A percentile compares a stretch with the other conserved stretches of the same genome.
Evolutionary conservation across 2,113 vertebrate species (phyloP).

Genomic region (Oreotrochilus melanogaster): DNA sequence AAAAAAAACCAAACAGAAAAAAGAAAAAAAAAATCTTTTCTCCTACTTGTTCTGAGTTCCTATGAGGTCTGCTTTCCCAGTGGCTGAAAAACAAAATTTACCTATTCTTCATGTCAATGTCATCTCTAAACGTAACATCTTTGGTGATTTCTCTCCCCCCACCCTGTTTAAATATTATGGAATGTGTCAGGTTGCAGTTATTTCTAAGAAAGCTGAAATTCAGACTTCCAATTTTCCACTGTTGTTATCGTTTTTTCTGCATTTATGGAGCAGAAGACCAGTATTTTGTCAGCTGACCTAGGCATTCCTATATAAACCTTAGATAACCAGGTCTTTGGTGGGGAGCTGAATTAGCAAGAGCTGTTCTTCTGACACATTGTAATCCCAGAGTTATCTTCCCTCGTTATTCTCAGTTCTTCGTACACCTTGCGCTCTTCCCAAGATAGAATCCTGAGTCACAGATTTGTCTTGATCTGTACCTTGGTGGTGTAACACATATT

Average conservation of each 20-base stretch:
- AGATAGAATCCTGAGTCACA: slow-evolving; percentile 81
- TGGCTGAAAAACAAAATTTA: slow-evolving; percentile 77
- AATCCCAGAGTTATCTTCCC: slow-evolving; percentile 80
- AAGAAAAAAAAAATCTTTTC: slow-evolving; percentile 13
- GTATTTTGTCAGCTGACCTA: slow-evolving; percentile 80
- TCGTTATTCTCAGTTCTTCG: slow-evolving; percentile 79
- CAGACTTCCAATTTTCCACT: slow-evolving; percentile 82
- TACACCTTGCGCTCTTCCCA: slow-evolving; percentile 79
- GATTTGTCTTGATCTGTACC: slow-evolving; percentile 80
- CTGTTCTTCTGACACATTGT: slow-evolving; percentile 80
- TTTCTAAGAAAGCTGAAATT: slow-evolving; percentile 82
- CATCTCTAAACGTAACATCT: slow-evolving; percentile 76
- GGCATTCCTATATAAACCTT: slow-evolving; percentile 80
- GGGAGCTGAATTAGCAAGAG: slow-evolving; percentile 71
- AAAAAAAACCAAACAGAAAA: slow-evolving; percentile 57
- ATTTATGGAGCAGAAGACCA: slow-evolving; percentile 79
- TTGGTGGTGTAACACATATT: slow-evolving; percentile 76
- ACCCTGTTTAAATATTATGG: slow-evolving; percentile 76
- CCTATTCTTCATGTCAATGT: slow-evolving; percentile 84
- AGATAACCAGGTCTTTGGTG: slow-evolving; percentile 77
- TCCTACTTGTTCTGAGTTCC: slow-evolving; percentile 68
- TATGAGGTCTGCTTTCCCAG: slow-evolving; percentile 71
- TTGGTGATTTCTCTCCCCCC: slow-evolving; percentile 75
- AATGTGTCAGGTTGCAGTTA: slow-evolving; percentile 78
- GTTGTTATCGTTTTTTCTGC: slow-evolving; percentile 79